Evolutionary conservation across 2,113 vertebrate genomes (phyloP).

Genomic region (Chaetorhynchus papuensis): DNA sequence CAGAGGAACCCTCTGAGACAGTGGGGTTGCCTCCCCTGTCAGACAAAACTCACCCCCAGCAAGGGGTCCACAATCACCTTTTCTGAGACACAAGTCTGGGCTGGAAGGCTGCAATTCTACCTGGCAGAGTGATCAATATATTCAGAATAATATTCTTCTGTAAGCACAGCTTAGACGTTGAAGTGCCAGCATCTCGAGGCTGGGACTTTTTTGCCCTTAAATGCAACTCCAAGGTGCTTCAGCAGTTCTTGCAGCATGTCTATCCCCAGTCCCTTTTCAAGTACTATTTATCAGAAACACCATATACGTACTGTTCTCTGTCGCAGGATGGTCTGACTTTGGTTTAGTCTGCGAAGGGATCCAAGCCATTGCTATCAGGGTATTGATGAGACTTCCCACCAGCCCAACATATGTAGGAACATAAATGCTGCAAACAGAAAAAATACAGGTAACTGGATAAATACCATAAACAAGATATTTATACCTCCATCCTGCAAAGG

Average conservation of each 20-base stretch:
- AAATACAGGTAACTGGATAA: background rate
- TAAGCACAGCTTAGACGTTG: background rate
- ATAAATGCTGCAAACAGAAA: conserved; percentile 71
- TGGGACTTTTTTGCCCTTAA: background rate
- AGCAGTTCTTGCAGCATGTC: background rate
- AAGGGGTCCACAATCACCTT: background rate
- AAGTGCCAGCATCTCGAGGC: background rate
- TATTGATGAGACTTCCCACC: conserved; percentile 73
- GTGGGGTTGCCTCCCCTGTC: background rate
- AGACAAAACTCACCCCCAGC: background rate
- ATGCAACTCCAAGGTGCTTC: background rate
- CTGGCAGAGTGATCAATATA: accelerated
- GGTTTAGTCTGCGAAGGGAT: conserved; percentile 82
- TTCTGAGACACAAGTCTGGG: background rate
- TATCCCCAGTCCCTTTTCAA: background rate
- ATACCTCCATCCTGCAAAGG: background rate
- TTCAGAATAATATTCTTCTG: background rate
- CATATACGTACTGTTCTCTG: conserved; percentile 65
- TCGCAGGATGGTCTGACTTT: background rate
- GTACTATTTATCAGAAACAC: background rate
- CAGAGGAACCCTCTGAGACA: background rate
- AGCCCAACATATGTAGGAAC: conserved; percentile 71
- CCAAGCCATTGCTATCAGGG: conserved; percentile 75
- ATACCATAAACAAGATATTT: background rate
- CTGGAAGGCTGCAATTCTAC: background rate